Percentiles rank a stretch among this genome's conserved stretches.
Evolutionary conservation across 2,797 vertebrate species (phyloP).

Genomic region (Danionella dracula): DNA sequence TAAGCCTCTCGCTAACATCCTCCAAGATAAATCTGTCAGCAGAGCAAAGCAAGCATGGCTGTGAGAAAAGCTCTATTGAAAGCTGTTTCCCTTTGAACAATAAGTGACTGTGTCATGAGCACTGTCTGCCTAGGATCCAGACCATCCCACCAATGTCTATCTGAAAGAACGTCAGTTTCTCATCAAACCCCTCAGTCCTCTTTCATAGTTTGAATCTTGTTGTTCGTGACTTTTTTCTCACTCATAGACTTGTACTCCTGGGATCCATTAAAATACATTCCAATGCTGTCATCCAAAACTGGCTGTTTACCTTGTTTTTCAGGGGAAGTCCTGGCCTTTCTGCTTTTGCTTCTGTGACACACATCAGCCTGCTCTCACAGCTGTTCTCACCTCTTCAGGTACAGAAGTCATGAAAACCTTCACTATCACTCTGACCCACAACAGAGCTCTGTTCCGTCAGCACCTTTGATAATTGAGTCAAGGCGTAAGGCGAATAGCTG

Average conservation of each 20-base stretch:
- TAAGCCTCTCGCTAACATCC: constrained; percentile 25
- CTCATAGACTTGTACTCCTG: constrained; percentile 62
- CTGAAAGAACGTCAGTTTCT: constrained; percentile 8
- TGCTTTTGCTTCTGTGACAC: constrained; percentile 54
- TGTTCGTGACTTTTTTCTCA: neutral
- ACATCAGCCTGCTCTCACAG: constrained; percentile 60
- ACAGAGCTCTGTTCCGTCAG: constrained; percentile 50
- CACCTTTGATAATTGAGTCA: constrained; percentile 46
- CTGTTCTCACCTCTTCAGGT: constrained; percentile 61
- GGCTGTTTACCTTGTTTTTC: too few relatives aligned
- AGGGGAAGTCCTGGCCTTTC: constrained; percentile 65
- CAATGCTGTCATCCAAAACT: constrained; percentile 71
- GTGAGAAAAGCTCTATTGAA: constrained; percentile 15
- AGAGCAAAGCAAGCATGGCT: constrained; percentile 24
- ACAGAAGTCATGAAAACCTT: constrained; percentile 53
- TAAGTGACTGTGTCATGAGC: constrained; percentile 14
- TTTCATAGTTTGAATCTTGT: neutral
- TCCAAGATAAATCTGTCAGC: constrained; percentile 35
- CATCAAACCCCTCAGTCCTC: neutral
- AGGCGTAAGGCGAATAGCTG: too few relatives aligned
- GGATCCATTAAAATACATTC: constrained; percentile 74
- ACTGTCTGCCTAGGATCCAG: neutral
- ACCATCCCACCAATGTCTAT: neutral
- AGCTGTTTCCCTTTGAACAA: constrained; percentile 26
- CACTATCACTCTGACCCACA: constrained; percentile 50